Base-by-base conservation (phyloP, 2,113 vertebrate genomes). In the Chitala chitala region DNA sequence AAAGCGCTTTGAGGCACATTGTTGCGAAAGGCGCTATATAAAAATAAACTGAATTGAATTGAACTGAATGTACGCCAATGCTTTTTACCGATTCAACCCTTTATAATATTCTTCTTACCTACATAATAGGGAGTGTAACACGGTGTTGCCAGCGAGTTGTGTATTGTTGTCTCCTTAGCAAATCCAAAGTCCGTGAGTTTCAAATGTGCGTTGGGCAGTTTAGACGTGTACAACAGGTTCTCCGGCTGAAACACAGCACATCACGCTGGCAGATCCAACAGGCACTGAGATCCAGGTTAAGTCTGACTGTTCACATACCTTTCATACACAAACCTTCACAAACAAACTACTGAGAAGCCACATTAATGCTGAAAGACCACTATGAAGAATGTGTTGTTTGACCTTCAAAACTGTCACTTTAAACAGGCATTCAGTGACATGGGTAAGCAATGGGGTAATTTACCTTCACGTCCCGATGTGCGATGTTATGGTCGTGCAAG, bases 171-270 rank as follows among this genome's bases (percentile, higher is more conserved):
- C 82, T 95, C 94, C 84, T 94, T 95, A 78, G 94, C 94, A 74
- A 95, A 95, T 78, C 94, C 94, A 22, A 95, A 95, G 79, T 95
- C 94, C 0, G 93, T 94, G 77, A 95, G 93, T 6, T 94, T 95
- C 24, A 95, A 81, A 56, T 92, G 87, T 15, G 93, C 85, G 0
- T 92, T 92, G 65, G 92, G 91, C 56, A 90, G 84, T 74, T 92
- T 93, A 65, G 93, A 91, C 20, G 93, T 92, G 81, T 94, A 94
- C 26, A 95, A 73, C 78, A 95, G 88, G 78, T 95, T 95, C 78
- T 95, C 94, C 0, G 93, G 94, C 94, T 95, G 82, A 4, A 59
- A 48, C 46, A 72, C 6, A 81, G 79, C 50, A 82, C 13, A 75
- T 9, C 22, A 26, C 40, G 46, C 4, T 17, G 29, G 17, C 33